phyloP scores from a whole-genome alignment of 2,888 invertebrate genomes.

The Hydroisotoma schaefferi region DNA sequence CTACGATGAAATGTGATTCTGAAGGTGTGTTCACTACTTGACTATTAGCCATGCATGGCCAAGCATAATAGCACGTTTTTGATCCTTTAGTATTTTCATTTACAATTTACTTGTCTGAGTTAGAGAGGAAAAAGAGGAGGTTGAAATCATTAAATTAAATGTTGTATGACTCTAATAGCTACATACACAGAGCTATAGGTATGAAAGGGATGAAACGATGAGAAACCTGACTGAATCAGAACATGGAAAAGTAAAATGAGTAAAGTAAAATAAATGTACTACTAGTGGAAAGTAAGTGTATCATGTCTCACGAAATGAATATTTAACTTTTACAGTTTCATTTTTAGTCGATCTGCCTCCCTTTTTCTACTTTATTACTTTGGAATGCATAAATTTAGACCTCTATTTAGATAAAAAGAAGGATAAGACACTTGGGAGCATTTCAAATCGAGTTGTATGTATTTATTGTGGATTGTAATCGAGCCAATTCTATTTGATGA shows the following conservation, averaged over 20 bases:
- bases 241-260: conserved; percentile 11
- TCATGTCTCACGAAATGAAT: conserved; percentile 7
- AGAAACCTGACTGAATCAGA: conserved; percentile 13
- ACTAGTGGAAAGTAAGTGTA: background rate
- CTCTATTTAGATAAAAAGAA: background rate
- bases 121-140: conserved; percentile 17
- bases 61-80: conserved; percentile 20
- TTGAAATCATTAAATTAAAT: conserved; percentile 4
- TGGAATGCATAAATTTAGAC: no score
- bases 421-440: background rate
- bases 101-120: no score
- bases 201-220: background rate
- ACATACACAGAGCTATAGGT: background rate
- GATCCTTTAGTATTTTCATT: no score
- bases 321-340: no score
- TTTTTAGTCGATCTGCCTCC: background rate
- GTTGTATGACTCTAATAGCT: background rate
- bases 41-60: conserved; percentile 20
- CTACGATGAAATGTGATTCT: conserved; percentile 2
- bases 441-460: background rate
- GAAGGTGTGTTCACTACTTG: conserved; percentile 12
- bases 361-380: background rate
- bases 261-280: no score
- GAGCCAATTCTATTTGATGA: background rate
- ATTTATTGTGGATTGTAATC: background rate